Conservation (phyloP, 64 coral and sea anemone species). For the Platygyra sinensis region DNA sequence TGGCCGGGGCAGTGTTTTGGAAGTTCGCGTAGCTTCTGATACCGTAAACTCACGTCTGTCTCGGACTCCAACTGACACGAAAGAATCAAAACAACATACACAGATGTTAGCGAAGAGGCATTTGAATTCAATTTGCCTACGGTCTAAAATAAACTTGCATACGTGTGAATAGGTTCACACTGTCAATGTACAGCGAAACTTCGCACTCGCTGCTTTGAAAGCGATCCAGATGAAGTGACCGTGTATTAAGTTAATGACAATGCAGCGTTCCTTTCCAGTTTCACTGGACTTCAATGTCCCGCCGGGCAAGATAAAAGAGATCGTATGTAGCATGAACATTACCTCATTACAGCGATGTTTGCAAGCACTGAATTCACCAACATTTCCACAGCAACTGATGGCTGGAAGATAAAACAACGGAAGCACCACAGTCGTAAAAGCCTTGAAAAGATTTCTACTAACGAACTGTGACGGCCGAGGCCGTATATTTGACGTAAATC, state of each 20-base stretch:
- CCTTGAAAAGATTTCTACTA: constrained; percentile 16
- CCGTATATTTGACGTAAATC: constrained; percentile 45
- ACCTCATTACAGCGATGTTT: constrained; percentile 84
- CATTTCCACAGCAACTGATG: constrained; percentile 78
- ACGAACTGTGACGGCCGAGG: constrained; percentile 14
- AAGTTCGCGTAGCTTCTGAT: constrained; percentile 80
- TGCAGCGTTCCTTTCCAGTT: constrained; percentile 62
- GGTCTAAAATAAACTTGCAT: constrained; percentile 72
- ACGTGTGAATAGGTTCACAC: constrained; percentile 53
- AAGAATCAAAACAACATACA: constrained; percentile 64
- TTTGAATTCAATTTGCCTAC: constrained; percentile 68
- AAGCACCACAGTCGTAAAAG: constrained; percentile 3
- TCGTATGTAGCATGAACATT: constrained; percentile 64
- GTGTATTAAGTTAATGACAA: constrained; percentile 26
- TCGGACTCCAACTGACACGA: constrained; percentile 72
- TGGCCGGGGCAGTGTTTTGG: constrained; percentile 83
- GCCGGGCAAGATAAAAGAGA: constrained; percentile 86
- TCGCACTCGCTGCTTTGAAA: constrained; percentile 44
- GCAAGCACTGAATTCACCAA: constrained; percentile 72
- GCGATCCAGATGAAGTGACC: constrained; percentile 45
- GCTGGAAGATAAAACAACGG: constrained; percentile 72
- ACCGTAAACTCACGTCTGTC: constrained; percentile 77
- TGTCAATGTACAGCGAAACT: constrained; percentile 24
- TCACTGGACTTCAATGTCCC: constrained; percentile 74
- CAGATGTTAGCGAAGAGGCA: constrained; percentile 40